These are phyloP conservation scores for Synergus laeviventris DNA, from an alignment of 2,888 invertebrate species.

Conservation along the genomic window DNA sequence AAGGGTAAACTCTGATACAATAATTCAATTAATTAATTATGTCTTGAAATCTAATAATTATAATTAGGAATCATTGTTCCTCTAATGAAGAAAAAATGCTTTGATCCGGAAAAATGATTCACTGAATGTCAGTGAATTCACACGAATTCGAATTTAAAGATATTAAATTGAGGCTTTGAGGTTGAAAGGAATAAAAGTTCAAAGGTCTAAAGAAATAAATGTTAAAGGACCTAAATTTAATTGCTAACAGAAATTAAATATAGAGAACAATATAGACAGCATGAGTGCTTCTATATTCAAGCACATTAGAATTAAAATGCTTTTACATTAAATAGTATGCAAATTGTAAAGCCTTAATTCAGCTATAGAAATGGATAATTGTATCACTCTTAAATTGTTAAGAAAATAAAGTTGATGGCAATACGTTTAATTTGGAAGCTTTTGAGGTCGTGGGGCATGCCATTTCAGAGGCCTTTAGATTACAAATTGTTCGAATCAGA, in stretches of 20 bases:
- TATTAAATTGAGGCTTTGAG: too few relatives aligned
- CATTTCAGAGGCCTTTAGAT: not conserved
- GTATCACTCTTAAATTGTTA: slow-evolving; percentile 3
- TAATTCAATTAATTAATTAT: too few relatives aligned
- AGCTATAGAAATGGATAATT: not conserved
- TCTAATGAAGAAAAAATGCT: too few relatives aligned
- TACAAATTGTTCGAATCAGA: not conserved
- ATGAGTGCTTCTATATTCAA: not conserved
- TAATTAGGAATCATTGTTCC: too few relatives aligned
- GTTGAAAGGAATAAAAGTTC: too few relatives aligned
- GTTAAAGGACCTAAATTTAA: too few relatives aligned
- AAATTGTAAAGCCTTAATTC: not conserved
- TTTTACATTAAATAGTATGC: not conserved
- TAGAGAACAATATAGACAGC: not conserved
- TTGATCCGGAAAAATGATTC: too few relatives aligned
- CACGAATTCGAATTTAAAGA: too few relatives aligned
- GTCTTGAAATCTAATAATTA: too few relatives aligned
- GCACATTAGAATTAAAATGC: not conserved
- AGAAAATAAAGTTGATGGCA: slow-evolving; percentile 6
- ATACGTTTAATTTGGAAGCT: slow-evolving; percentile 20
- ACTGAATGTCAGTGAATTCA: too few relatives aligned
- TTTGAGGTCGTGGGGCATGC: not conserved
- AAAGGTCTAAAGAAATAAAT: too few relatives aligned
- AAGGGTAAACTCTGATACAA: not conserved
- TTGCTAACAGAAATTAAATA: not conserved